phyloP scores from a whole-genome alignment of 2,888 invertebrate species.

The Drosophila nr. perissopoda region DNA sequence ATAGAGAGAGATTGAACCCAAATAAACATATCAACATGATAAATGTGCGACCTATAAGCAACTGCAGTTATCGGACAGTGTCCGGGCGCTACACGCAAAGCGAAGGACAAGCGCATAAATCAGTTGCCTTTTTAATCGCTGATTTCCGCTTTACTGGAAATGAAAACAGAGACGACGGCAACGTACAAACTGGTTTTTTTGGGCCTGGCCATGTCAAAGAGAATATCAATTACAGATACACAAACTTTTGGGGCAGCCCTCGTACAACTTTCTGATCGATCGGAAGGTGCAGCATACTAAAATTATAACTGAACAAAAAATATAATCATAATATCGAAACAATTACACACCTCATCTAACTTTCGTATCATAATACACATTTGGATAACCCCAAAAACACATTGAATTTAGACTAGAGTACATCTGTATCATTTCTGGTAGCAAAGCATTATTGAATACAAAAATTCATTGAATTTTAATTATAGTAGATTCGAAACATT shows the following conservation, averaged over 20 bases:
- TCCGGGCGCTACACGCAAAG: constrained; percentile 61
- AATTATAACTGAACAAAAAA: not conserved
- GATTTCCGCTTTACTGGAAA: constrained; percentile 77
- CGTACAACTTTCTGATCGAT: constrained; percentile 16
- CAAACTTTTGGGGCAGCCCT: constrained; percentile 44
- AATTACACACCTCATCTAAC: not conserved
- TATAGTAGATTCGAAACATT: not conserved
- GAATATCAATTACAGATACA: not conserved
- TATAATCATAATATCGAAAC: not conserved
- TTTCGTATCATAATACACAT: not conserved
- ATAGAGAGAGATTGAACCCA: constrained; percentile 25
- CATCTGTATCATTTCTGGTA: not conserved
- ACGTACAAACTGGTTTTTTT: constrained; percentile 48
- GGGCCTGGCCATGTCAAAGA: not conserved
- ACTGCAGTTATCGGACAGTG: constrained; percentile 52
- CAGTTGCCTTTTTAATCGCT: constrained; percentile 69
- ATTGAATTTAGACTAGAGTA: not conserved
- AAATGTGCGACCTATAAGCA: constrained; percentile 71
- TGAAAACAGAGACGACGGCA: constrained; percentile 33
- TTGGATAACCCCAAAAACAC: not conserved
- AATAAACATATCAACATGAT: constrained; percentile 76
- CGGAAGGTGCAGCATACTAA: not conserved
- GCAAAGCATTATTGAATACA: not conserved
- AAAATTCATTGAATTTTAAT: not conserved
- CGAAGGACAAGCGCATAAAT: constrained; percentile 78